Base-by-base conservation (phyloP, 2,888 invertebrate species). In the Glomeris marginata region DNA sequence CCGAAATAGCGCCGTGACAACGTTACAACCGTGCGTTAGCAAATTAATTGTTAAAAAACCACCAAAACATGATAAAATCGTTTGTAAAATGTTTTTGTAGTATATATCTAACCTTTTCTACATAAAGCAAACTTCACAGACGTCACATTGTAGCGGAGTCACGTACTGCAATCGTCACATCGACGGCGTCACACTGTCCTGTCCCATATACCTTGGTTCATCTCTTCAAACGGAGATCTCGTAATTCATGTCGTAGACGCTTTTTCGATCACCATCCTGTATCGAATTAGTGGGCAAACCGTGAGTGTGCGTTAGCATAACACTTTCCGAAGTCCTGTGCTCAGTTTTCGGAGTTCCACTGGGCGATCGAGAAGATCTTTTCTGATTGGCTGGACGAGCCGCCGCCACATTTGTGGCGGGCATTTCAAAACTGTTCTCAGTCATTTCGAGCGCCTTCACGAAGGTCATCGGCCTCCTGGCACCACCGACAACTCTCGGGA, bases 171-270 rank as follows among this genome's bases (percentile, higher is more conserved):
- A 28, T 28, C 8, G 28, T 28, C 28, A 8, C 28, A 3, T 3
- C 8, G 28, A 5, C 28, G 8, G 3, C 3, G 4, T 28, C 28
- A 28, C 8, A 28, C 8, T 8, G 8, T 28, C 28, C 28, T 28
- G 28, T 8, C 8, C 28, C 28, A 28, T 28, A 8, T 28, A 5
- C 28, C 64, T n/a, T 72, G 28, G 8, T 28, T 3, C 28, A 28
- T 28, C 28, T 28, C 3, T 28, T 84, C 84, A 90, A 75, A 90
- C 88, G 60, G 87, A 87, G 73, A 90, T 90, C 71, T 90, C 90
- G 70, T 90, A 88, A 74, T 87, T 90, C 81, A 86, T 86, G 69
- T 90, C 88, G 70, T 90, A 90, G 58, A 87, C 84, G 69, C 86
- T 86, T 33, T 45, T 43, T 15, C 54, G 37, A 33, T 54, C 54